phyloP scores from a whole-genome alignment of 2,888 invertebrate genomes.

The Scrobipalpa costella region DNA sequence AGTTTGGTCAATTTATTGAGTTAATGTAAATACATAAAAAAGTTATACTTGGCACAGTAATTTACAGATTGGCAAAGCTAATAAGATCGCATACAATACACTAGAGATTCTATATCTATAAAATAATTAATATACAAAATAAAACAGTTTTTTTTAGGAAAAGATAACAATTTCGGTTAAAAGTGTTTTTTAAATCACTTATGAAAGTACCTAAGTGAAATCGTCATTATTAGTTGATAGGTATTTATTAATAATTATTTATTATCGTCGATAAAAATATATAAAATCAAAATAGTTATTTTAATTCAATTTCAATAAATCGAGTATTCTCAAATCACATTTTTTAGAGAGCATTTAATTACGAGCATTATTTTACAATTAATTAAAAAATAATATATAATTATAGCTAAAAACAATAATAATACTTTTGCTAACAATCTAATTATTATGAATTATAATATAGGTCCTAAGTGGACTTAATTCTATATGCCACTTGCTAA shows the following conservation, averaged over 20 bases:
- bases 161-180: not conserved
- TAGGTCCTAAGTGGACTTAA: not conserved
- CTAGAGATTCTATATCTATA: not conserved
- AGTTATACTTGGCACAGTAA: constrained; percentile 44
- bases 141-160: not conserved
- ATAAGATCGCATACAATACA: not conserved
- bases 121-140: not conserved
- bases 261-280: not conserved
- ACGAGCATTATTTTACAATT: not conserved
- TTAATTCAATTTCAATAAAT: not conserved
- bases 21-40: constrained; percentile 32
- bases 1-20: constrained; percentile 38
- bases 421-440: not conserved
- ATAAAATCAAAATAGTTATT: not conserved
- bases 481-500: too few relatives aligned
- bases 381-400: not conserved
- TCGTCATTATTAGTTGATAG: too few relatives aligned
- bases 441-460: not conserved
- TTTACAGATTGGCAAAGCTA: constrained; percentile 24
- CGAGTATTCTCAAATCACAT: constrained; percentile 23
- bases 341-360: not conserved
- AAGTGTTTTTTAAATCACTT: too few relatives aligned
- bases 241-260: too few relatives aligned
- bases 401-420: not conserved
- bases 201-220: too few relatives aligned